Evolutionary conservation across 2,113 vertebrate species (phyloP).

Genomic region (Geococcyx californianus): DNA sequence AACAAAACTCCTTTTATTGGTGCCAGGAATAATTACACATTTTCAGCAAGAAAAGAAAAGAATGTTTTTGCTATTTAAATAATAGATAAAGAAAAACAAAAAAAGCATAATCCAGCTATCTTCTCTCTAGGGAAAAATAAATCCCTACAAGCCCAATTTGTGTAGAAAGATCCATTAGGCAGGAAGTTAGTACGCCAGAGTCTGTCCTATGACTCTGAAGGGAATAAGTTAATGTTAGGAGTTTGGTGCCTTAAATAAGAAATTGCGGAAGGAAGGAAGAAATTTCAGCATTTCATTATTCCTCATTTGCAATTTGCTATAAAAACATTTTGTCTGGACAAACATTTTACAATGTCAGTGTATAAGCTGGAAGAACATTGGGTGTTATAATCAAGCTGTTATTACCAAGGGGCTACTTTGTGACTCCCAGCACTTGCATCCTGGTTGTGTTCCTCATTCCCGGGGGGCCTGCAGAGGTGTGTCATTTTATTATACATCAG

Average conservation of each 20-base stretch:
- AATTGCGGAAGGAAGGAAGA: slow-evolving; percentile 42
- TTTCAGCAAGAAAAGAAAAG: slow-evolving; percentile 47
- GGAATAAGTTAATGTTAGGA: slow-evolving; percentile 58
- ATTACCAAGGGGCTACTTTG: neutral
- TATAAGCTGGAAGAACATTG: neutral
- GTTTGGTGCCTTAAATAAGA: slow-evolving; percentile 46
- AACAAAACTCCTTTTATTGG: neutral
- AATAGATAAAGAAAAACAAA: slow-evolving; percentile 75
- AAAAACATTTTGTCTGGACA: slow-evolving; percentile 20
- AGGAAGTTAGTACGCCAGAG: slow-evolving; percentile 73
- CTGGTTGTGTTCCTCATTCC: neutral
- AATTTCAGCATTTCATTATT: slow-evolving; percentile 39
- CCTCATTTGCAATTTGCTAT: neutral
- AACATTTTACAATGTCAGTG: neutral
- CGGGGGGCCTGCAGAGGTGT: neutral
- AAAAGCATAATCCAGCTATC: slow-evolving; percentile 51
- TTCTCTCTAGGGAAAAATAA: slow-evolving; percentile 67
- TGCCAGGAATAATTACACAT: slow-evolving; percentile 73
- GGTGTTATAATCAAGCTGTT: neutral
- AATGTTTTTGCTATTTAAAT: slow-evolving; percentile 71
- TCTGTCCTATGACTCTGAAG: slow-evolving; percentile 45
- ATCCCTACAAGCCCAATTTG: slow-evolving; percentile 57
- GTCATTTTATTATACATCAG: neutral
- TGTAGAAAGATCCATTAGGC: slow-evolving; percentile 72
- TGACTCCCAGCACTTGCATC: neutral